Evolutionary conservation across 35 echinoderm and acorn worm genomes (phyloP).

Genomic region (Stichopus chloronotus): DNA sequence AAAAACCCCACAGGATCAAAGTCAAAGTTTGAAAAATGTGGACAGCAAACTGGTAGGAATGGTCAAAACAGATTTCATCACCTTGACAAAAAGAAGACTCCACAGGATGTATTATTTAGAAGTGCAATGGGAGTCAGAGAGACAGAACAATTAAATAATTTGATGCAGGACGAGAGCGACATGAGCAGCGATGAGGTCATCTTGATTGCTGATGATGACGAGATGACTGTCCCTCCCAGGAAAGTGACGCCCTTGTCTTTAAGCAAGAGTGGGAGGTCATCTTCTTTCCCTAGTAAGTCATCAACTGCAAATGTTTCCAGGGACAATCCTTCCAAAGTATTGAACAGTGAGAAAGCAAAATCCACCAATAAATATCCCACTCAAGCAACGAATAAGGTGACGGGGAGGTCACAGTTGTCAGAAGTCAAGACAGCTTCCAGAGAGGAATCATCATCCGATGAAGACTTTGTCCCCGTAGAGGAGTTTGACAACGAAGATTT

Average conservation of each 20-base stretch:
- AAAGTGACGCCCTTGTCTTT: no score
- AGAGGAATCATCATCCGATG: slow-evolving; percentile 18
- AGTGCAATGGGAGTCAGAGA: background rate
- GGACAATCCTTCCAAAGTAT: background rate
- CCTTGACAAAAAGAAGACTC: background rate
- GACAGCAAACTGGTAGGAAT: background rate
- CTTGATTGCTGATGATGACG: no score
- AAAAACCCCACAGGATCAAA: background rate
- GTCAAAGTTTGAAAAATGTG: background rate
- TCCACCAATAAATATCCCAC: background rate
- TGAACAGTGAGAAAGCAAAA: background rate
- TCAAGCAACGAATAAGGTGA: no score
- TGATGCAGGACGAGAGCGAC: background rate
- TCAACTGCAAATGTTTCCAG: background rate
- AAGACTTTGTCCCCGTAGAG: slow-evolving; percentile 25
- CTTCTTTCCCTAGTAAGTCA: background rate
- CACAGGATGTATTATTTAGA: background rate
- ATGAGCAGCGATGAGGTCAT: background rate
- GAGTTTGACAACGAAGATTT: slow-evolving; percentile 12
- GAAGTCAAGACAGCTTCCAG: background rate
- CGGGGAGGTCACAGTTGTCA: background rate
- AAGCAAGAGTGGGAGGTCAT: no score
- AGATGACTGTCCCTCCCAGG: no score
- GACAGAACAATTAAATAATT: background rate
- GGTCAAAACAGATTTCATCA: background rate